Evolutionary conservation across 2,888 invertebrate species (phyloP), one percentile per base, ranked within the genome.

Genomic region (Acleris holmiana): DNA sequence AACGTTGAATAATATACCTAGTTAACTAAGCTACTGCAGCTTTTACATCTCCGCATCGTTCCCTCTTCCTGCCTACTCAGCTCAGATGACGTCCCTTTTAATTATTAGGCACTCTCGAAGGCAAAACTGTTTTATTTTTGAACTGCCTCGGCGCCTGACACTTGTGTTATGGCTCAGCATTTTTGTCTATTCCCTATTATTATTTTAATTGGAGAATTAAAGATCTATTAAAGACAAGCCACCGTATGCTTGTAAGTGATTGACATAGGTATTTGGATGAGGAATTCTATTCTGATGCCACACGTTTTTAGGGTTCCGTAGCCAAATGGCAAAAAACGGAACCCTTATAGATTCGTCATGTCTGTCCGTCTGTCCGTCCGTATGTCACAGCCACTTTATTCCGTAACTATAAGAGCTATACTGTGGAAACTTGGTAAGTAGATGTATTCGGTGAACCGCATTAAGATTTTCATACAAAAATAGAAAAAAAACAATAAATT

Each of bases 11-110:
- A 3, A 13, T 35, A 10, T 13, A 10, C 29, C 10, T 2, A 13
- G 35, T 13, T 35, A 10, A 35, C 4, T 10, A 35, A 13, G 21
- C 13, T 29, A 25, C 15, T 19, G 47, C 6, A 3, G 13, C 21
- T 5, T 10, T n/a, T 10, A 19, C 23, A 19, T 44, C 58, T 61
- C 58, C 50, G 23, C 46, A 7, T 41, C 35, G 49, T 44, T 54
- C 53, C 15, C 68, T 69, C 71, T 68, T 72, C 70, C 67, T 58
- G 58, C 25, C 19, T n/a, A 18, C 58, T 53, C 56, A 44, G 55
- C 66, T 66, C 61, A 68, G 61, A 76, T 77, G 73, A 72, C 74
- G 72, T 65, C 68, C 65, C 59, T 71, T 78, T 76, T 77, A 76
- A 76, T 76, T 77, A 74, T 74, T 68, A 60, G 65, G 60, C 65